Evolutionary conservation across 2,797 vertebrate genomes (phyloP).

Genomic region (Distichodus sexfasciatus): DNA sequence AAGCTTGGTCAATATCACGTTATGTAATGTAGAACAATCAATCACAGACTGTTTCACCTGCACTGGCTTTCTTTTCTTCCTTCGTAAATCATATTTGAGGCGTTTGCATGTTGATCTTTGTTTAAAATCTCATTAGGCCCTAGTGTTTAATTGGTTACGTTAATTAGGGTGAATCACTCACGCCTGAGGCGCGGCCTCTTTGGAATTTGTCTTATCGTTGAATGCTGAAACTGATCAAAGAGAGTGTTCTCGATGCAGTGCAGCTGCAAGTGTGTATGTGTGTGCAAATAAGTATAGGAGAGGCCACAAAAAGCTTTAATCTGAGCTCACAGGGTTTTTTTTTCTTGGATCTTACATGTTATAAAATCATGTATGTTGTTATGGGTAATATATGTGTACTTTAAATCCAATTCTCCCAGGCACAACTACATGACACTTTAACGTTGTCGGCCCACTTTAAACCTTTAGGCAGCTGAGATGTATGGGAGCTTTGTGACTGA

Average conservation of each 20-base stretch:
- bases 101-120: neutral
- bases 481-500: too few species aligned
- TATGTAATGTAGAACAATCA: too few species aligned
- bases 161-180: neutral
- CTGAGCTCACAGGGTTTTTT: neutral
- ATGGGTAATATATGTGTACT: neutral
- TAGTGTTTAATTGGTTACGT: neutral
- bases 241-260: constrained; percentile 10
- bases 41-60: too few species aligned
- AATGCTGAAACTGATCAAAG: neutral
- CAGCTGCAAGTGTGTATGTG: constrained; percentile 1
- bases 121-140: neutral
- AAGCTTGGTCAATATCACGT: too few species aligned
- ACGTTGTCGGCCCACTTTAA: too few species aligned
- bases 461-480: too few species aligned
- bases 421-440: neutral
- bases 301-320: constrained; percentile 27
- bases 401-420: neutral
- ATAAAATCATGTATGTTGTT: constrained; percentile 1
- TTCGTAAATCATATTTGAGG: neutral
- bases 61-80: neutral
- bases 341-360: neutral
- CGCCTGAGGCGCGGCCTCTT: neutral
- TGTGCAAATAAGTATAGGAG: constrained; percentile 10
- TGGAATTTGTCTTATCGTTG: neutral